Conservation (phyloP, 2,113 vertebrate species). For the Lepus timidus region DNA sequence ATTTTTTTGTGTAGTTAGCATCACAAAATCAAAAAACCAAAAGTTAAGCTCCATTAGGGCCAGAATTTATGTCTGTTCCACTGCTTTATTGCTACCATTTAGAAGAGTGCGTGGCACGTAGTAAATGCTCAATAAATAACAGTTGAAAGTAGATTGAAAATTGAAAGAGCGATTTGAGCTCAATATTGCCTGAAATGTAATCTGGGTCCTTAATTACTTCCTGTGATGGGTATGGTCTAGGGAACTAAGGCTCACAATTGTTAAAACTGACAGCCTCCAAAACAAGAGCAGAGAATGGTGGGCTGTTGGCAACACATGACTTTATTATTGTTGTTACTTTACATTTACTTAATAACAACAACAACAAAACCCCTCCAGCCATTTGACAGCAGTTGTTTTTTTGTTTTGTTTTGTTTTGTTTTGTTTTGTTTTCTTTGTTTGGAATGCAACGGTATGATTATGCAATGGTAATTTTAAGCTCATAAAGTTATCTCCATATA, state of each 20-base stretch:
- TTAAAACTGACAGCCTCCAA: slow-evolving; percentile 31
- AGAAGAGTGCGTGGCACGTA: background rate
- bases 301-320: background rate
- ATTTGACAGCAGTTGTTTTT: background rate
- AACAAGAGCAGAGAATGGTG: slow-evolving; percentile 11
- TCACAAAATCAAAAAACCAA: slow-evolving; percentile 41
- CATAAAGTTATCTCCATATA: background rate
- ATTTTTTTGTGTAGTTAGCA: slow-evolving; percentile 5
- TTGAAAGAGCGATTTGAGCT: slow-evolving; percentile 43
- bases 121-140: slow-evolving; percentile 48
- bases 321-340: slow-evolving; percentile 43
- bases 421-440: slow-evolving; percentile 14
- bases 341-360: slow-evolving; percentile 41
- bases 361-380: background rate
- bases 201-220: slow-evolving; percentile 5
- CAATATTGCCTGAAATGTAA: background rate
- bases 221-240: background rate
- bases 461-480: slow-evolving; percentile 37
- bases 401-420: background rate
- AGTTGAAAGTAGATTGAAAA: slow-evolving; percentile 38
- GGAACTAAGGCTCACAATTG: slow-evolving; percentile 27
- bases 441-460: background rate
- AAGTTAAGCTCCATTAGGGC: background rate
- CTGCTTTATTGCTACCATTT: background rate
- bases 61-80: slow-evolving; percentile 31